phyloP scores from a whole-genome alignment of 2,888 invertebrate genomes.

The Globia sparganii region DNA sequence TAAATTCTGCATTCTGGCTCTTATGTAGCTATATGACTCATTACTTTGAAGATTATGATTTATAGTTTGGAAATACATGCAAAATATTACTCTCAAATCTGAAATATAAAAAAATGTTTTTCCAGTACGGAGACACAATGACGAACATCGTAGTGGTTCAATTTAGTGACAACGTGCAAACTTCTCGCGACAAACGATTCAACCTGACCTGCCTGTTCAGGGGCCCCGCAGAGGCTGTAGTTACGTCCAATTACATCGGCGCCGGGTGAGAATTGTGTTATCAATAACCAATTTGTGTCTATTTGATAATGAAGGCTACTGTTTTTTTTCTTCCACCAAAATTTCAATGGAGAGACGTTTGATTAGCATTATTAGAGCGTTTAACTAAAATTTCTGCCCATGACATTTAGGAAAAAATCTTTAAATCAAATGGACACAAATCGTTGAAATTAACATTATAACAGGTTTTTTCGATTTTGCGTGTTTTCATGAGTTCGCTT shows the following conservation, averaged over 20 bases:
- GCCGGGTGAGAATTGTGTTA: slow-evolving; percentile 92
- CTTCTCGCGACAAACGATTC: slow-evolving; percentile 96
- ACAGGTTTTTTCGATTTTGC: slow-evolving; percentile 62
- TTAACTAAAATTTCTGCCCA: background rate
- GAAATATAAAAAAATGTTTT: slow-evolving; percentile 5
- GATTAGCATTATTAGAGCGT: slow-evolving; percentile 30
- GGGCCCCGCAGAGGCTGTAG: slow-evolving; percentile 97
- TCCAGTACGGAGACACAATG: slow-evolving; percentile 97
- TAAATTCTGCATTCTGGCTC: background rate
- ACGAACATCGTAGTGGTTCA: slow-evolving; percentile 98
- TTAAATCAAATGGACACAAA: slow-evolving; percentile 56
- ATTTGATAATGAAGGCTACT: slow-evolving; percentile 67
- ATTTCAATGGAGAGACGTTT: background rate
- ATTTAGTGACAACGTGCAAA: slow-evolving; percentile 98
- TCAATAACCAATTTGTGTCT: slow-evolving; percentile 59
- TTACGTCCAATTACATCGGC: slow-evolving; percentile 97
- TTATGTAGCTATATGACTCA: background rate
- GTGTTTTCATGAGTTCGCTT: slow-evolving; percentile 65
- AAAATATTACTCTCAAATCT: background rate
- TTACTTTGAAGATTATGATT: background rate
- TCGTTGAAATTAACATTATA: slow-evolving; percentile 59
- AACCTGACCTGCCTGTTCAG: slow-evolving; percentile 97
- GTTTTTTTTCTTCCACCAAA: background rate
- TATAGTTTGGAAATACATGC: background rate
- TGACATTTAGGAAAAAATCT: slow-evolving; percentile 20